Percentiles rank a stretch among this genome's conserved stretches.
Evolutionary conservation across 2,888 invertebrate genomes (phyloP).

Genomic region (Plemyria rubiginata): DNA sequence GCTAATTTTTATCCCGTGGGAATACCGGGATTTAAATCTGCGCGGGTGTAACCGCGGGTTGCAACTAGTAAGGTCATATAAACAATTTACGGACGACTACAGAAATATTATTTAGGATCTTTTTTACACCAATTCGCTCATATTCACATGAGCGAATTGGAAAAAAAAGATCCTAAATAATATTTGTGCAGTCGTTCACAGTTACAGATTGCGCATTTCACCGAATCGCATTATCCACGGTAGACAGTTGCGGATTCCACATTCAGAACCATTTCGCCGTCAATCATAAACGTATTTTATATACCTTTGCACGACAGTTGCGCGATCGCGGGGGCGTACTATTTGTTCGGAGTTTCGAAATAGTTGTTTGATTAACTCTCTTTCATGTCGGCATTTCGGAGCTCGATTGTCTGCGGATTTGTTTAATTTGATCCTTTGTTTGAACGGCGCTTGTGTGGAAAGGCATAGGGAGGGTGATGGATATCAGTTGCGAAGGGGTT

Average conservation of each 20-base stretch:
- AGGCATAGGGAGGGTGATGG: slow-evolving; percentile 69
- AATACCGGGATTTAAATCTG: too few relatives aligned
- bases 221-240: slow-evolving; percentile 66
- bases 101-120: too few relatives aligned
- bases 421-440: slow-evolving; percentile 84
- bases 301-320: slow-evolving; percentile 66
- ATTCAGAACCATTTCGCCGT: slow-evolving; percentile 52
- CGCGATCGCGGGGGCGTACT: slow-evolving; percentile 65
- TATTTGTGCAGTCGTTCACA: too few relatives aligned
- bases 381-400: slow-evolving; percentile 75
- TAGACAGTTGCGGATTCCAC: slow-evolving; percentile 47
- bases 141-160: too few relatives aligned
- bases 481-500: slow-evolving; percentile 67
- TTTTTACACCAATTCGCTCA: too few relatives aligned
- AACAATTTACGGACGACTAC: too few relatives aligned
- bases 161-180: too few relatives aligned
- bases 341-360: slow-evolving; percentile 66
- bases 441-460: slow-evolving; percentile 77
- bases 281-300: slow-evolving; percentile 76
- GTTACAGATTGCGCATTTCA: slow-evolving; percentile 73
- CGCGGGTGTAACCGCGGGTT: too few relatives aligned
- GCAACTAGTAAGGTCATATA: too few relatives aligned
- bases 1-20: too few relatives aligned
- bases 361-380: slow-evolving; percentile 83
- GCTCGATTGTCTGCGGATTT: slow-evolving; percentile 80